phyloP scores from a whole-genome alignment of 2,113 vertebrate genomes.

The Platycercus adscitus region DNA sequence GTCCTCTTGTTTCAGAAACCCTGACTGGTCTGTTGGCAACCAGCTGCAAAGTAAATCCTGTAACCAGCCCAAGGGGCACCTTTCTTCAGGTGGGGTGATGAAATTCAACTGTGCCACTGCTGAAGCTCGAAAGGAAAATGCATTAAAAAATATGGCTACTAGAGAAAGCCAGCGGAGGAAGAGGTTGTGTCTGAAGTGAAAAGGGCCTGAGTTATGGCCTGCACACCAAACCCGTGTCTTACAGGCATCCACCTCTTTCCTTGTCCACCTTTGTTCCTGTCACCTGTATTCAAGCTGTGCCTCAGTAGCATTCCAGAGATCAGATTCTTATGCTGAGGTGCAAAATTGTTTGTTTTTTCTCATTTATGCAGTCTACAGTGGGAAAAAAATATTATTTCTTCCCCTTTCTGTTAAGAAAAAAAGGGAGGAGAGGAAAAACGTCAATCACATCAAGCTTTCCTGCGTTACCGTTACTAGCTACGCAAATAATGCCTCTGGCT shows the following conservation, averaged over 20 bases:
- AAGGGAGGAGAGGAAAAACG: background rate
- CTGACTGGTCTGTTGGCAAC: background rate
- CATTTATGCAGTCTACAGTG: background rate
- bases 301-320: background rate
- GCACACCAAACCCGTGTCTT: fast-evolving
- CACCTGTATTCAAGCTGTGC: background rate
- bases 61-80: fast-evolving
- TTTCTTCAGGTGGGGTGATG: background rate
- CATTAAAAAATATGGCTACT: background rate
- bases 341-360: background rate
- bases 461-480: background rate
- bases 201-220: background rate
- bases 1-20: background rate
- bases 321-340: background rate
- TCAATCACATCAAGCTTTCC: background rate
- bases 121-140: background rate
- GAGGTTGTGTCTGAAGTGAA: background rate
- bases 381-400: background rate
- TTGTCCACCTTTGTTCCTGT: background rate
- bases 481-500: background rate
- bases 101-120: background rate
- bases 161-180: background rate
- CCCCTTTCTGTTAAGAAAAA: background rate
- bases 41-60: background rate
- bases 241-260: background rate